Conservation (phyloP, 2,113 vertebrate species). For the Trogon melanurus region DNA sequence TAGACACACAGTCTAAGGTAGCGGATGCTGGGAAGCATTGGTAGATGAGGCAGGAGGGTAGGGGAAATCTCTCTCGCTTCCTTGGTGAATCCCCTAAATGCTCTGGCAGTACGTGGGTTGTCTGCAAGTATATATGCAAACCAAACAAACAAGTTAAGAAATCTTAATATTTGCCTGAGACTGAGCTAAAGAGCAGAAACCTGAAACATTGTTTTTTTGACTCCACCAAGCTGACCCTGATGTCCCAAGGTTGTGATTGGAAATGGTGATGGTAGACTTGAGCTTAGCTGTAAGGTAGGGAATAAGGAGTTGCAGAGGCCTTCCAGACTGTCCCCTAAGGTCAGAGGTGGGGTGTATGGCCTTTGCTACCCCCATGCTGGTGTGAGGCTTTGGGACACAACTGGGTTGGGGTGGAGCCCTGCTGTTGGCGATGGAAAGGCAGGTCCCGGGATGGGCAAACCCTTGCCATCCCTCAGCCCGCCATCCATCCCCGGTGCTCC, state of each 20-base stretch:
- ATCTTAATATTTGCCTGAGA: neutral
- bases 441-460: neutral
- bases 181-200: neutral
- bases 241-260: neutral
- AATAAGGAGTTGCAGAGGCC: neutral
- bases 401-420: neutral
- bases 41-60: neutral
- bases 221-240: neutral
- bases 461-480: neutral
- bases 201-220: neutral
- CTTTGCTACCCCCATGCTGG: neutral
- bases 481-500: rapidly evolving
- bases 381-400: neutral
- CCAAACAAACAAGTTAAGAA: neutral
- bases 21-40: neutral
- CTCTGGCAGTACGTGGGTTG: rapidly evolving
- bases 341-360: neutral
- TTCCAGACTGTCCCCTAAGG: neutral
- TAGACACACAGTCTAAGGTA: neutral
- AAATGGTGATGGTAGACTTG: neutral
- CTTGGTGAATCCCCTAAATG: neutral
- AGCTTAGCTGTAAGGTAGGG: neutral
- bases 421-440: rapidly evolving
- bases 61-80: neutral
- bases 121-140: neutral